Conservation (phyloP, 2,113 vertebrate species). For the Chaetodon auriga region DNA sequence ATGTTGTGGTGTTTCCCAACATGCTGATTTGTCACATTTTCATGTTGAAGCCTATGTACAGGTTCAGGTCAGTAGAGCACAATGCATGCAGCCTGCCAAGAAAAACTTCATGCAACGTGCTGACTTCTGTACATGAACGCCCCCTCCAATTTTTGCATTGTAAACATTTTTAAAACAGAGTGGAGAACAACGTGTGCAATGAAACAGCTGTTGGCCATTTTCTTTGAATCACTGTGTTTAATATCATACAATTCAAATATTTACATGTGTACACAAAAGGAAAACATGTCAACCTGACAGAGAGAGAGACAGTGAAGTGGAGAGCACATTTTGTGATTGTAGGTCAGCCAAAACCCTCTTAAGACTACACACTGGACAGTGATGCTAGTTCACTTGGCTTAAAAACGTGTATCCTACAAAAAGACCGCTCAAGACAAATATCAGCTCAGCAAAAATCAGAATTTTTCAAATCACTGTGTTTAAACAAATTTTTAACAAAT, state of each 20-base stretch:
- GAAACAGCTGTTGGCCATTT: neutral
- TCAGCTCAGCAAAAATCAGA: neutral
- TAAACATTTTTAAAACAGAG: no score
- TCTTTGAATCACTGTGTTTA: constrained; percentile 47
- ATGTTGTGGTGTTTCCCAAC: no score
- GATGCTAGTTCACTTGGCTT: neutral
- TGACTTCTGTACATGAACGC: neutral
- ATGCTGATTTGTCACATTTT: no score
- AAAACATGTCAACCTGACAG: constrained; percentile 14
- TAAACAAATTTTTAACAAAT: neutral
- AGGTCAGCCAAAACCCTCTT: neutral
- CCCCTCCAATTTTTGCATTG: neutral
- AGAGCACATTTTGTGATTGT: neutral
- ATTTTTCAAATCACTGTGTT: neutral
- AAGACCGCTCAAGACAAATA: neutral
- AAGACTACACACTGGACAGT: neutral
- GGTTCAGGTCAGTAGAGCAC: neutral
- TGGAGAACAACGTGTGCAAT: neutral
- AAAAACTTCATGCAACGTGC: no score
- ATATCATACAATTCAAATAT: constrained; percentile 51
- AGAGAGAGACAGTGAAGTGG: neutral
- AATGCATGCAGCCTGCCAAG: neutral
- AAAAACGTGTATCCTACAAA: neutral
- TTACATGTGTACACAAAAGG: constrained; percentile 43
- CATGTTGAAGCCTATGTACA: no score